Percentiles rank a stretch among this genome's conserved stretches.
phyloP scores from a whole-genome alignment of 2,888 invertebrate genomes.

The Trachelus stipa region DNA sequence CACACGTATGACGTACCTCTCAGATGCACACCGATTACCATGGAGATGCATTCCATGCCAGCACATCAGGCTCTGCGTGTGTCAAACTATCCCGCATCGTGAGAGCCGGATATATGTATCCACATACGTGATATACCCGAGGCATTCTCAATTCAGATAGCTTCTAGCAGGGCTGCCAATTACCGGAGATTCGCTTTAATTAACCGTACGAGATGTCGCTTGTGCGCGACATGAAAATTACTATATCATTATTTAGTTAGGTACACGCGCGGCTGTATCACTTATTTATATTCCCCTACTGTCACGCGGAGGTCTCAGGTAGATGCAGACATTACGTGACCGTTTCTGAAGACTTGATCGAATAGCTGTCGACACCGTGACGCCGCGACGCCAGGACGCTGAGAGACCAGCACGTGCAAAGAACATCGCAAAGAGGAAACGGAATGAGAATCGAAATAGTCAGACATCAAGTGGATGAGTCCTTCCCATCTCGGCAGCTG shows the following conservation, averaged over 20 bases:
- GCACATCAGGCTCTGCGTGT: background rate
- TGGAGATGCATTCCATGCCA: background rate
- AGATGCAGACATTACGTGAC: background rate
- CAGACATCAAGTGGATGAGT: background rate
- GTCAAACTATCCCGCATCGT: background rate
- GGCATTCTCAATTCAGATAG: background rate
- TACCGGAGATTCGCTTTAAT: background rate
- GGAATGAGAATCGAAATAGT: background rate
- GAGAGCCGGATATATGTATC: background rate
- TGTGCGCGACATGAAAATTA: background rate
- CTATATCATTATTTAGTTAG: background rate
- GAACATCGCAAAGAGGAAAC: background rate
- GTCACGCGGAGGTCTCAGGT: background rate
- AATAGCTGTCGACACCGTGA: background rate
- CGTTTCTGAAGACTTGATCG: background rate
- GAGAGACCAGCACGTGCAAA: background rate
- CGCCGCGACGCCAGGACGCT: background rate
- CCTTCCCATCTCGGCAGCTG: slow-evolving; percentile 47
- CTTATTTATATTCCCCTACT: background rate
- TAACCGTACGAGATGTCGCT: background rate
- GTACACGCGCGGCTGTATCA: background rate
- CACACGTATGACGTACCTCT: background rate
- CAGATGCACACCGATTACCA: background rate
- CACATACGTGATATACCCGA: background rate
- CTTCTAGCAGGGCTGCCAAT: background rate